phyloP scores from a whole-genome alignment of 2,113 vertebrate genomes.

The Fukomys damarensis region DNA sequence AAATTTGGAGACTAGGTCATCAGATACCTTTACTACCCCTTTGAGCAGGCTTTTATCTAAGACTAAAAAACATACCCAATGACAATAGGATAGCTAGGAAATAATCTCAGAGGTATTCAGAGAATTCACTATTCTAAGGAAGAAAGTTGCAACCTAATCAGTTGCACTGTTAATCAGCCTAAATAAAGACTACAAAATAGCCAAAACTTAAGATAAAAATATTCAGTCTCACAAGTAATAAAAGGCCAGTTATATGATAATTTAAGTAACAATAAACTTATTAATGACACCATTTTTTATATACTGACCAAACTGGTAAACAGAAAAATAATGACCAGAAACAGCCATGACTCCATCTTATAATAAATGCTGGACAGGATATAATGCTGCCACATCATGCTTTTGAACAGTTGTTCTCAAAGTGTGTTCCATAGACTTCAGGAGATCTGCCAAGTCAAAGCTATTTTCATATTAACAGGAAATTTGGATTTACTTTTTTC shows the following conservation, averaged over 20 bases:
- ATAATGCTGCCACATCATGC: background rate
- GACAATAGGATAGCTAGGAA: background rate
- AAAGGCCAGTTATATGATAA: constrained; percentile 27
- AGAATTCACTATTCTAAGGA: constrained; percentile 32
- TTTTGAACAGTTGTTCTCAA: constrained; percentile 8
- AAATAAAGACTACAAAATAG: constrained; percentile 28
- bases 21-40: background rate
- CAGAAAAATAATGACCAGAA: background rate
- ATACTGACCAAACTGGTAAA: constrained; percentile 3
- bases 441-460: constrained; percentile 12
- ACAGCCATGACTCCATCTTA: background rate
- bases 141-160: constrained; percentile 19
- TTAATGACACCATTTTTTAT: background rate
- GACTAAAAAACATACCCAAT: background rate
- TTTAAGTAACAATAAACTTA: background rate
- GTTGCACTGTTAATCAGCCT: background rate
- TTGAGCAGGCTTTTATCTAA: background rate
- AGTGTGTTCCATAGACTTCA: background rate
- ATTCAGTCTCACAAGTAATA: constrained; percentile 6
- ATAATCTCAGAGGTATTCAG: background rate
- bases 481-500: background rate
- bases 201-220: background rate
- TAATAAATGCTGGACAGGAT: background rate
- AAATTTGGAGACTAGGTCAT: constrained; percentile 35
- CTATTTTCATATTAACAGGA: background rate